Conservation (phyloP, 2,113 vertebrate species). For the Myotis yumanensis region DNA sequence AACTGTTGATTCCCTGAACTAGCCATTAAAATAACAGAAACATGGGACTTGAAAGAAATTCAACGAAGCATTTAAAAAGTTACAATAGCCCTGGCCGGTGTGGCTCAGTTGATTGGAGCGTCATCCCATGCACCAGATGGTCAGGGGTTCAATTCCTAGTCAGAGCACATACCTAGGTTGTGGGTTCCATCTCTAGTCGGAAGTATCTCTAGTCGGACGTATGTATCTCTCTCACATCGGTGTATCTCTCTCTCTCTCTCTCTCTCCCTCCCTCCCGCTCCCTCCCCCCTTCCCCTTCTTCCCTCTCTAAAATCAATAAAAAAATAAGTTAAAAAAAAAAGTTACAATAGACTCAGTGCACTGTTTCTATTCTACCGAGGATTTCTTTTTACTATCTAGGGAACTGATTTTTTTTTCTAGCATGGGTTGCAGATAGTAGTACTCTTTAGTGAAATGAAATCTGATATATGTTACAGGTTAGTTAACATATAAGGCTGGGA, state of each 20-base stretch:
- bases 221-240: too few species aligned
- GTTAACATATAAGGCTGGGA: not conserved
- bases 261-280: too few species aligned
- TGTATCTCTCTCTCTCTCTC: too few species aligned
- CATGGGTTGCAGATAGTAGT: not conserved
- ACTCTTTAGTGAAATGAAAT: not conserved
- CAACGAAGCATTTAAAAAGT: not conserved
- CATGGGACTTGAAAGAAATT: constrained; percentile 8
- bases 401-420: not conserved
- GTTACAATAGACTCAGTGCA: not conserved
- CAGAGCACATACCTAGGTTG: too few species aligned
- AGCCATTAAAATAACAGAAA: not conserved
- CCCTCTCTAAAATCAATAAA: too few species aligned
- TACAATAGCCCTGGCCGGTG: too few species aligned
- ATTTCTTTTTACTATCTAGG: not conserved
- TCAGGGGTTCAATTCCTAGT: too few species aligned
- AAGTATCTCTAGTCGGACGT: too few species aligned
- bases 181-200: too few species aligned
- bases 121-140: too few species aligned
- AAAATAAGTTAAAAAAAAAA: too few species aligned
- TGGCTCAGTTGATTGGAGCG: too few species aligned
- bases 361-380: not conserved
- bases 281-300: not conserved
- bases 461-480: not conserved
- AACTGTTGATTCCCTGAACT: not conserved